Percentiles rank a stretch among this genome's conserved stretches.
These are phyloP conservation scores for Cranoglanis bouderius DNA, from an alignment of 2,113 vertebrate genomes.

Conservation along the genomic window DNA sequence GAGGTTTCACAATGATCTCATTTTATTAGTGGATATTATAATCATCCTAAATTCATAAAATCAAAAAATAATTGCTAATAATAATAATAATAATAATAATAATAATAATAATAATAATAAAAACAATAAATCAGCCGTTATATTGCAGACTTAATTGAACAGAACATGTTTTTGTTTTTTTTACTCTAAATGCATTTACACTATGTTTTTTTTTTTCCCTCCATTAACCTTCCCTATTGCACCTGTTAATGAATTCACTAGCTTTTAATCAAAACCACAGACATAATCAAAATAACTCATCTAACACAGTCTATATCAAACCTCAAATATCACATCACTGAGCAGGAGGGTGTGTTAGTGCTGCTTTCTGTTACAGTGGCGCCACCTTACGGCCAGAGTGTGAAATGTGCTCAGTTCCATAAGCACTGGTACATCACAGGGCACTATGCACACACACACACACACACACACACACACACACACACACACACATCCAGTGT, in stretches of 20 bases:
- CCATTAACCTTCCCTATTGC: background rate
- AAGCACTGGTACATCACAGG: background rate
- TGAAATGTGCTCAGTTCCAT: background rate
- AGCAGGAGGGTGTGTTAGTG: background rate
- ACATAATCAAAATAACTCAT: background rate
- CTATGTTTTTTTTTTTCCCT: too few species aligned
- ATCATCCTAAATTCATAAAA: too few species aligned
- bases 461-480: background rate
- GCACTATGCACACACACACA: background rate
- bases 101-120: too few species aligned
- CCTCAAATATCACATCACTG: background rate
- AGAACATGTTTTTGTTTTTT: background rate
- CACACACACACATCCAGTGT: too few species aligned
- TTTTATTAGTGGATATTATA: background rate
- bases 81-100: background rate
- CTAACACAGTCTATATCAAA: background rate
- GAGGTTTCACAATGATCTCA: background rate
- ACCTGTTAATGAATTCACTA: background rate
- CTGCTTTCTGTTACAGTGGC: slow-evolving; percentile 22
- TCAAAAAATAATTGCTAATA: too few species aligned
- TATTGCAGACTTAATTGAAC: background rate
- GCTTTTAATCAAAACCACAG: too few species aligned
- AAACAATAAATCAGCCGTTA: background rate
- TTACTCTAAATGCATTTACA: background rate
- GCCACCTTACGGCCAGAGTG: slow-evolving; percentile 2